phyloP scores from a whole-genome alignment of 2,888 invertebrate species.

The Hoplodrina ambigua region DNA sequence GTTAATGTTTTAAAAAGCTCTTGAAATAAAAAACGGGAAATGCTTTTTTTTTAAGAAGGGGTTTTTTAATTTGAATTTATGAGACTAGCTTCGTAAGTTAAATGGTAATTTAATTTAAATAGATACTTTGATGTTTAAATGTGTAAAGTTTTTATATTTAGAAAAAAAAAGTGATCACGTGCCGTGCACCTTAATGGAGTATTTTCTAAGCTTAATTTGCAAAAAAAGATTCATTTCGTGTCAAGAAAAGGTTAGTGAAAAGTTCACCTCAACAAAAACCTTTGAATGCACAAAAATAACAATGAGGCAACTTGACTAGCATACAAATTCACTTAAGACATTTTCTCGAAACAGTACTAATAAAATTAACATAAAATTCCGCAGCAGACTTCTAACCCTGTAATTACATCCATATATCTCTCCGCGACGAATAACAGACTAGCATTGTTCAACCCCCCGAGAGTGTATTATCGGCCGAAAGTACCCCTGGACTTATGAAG shows the following conservation, averaged over 20 bases:
- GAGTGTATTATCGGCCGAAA: slow-evolving; percentile 64
- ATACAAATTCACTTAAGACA: slow-evolving; percentile 62
- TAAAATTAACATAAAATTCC: slow-evolving; percentile 67
- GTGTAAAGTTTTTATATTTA: slow-evolving; percentile 6
- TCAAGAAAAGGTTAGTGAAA: slow-evolving; percentile 31
- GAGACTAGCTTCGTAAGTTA: slow-evolving; percentile 1
- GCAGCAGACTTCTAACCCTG: slow-evolving; percentile 69
- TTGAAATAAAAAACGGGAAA: slow-evolving; percentile 57
- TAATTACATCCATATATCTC: slow-evolving; percentile 82
- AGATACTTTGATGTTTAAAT: slow-evolving; percentile 12
- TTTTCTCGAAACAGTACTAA: slow-evolving; percentile 57
- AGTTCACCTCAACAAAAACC: slow-evolving; percentile 26
- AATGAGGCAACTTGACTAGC: slow-evolving; percentile 47
- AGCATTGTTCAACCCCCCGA: slow-evolving; percentile 73
- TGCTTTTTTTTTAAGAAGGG: slow-evolving; percentile 11
- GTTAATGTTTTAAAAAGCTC: slow-evolving; percentile 58
- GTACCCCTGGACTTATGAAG: slow-evolving; percentile 78
- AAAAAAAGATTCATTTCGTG: slow-evolving; percentile 22
- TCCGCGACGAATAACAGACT: slow-evolving; percentile 78
- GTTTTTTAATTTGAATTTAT: slow-evolving; percentile 11
- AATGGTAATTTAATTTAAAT: slow-evolving; percentile 27
- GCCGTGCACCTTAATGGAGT: not conserved
- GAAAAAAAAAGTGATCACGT: slow-evolving; percentile 8
- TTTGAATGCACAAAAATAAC: slow-evolving; percentile 52
- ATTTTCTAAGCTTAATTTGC: not conserved